Conservation (phyloP, 2,888 invertebrate species). For the Dasysyrphus tricinctus region DNA sequence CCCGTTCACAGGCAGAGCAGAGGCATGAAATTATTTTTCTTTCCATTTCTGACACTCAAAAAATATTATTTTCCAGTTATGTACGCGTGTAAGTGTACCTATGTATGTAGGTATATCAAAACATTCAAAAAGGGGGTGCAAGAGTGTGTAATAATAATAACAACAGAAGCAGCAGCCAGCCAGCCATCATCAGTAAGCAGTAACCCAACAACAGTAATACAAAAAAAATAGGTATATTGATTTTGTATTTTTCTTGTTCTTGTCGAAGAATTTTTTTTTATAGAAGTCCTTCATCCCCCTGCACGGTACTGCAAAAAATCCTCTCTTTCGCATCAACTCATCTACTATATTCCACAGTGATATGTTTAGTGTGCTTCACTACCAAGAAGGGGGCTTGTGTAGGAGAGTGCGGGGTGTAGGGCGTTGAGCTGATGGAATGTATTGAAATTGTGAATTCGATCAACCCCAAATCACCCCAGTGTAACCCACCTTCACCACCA, state of each 20-base stretch:
- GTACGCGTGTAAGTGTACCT: conserved; percentile 77
- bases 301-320: conserved; percentile 22
- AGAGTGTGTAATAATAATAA: conserved; percentile 80
- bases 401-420: not conserved
- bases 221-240: conserved; percentile 69
- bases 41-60: conserved; percentile 83
- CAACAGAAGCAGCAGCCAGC: conserved; percentile 73
- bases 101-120: conserved; percentile 79
- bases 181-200: conserved; percentile 60
- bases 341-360: conserved; percentile 63
- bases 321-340: conserved; percentile 63
- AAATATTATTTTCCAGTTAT: conserved; percentile 83
- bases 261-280: conserved; percentile 62
- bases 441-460: conserved; percentile 75
- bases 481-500: not conserved
- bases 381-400: not conserved
- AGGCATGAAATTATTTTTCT: conserved; percentile 83
- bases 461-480: conserved; percentile 35
- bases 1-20: conserved; percentile 76
- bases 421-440: conserved; percentile 50
- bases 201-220: conserved; percentile 55
- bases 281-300: conserved; percentile 58
- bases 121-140: conserved; percentile 78
- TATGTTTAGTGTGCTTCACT: conserved; percentile 55
- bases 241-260: conserved; percentile 73